Evolutionary conservation across 30 jellyfish, hydroid and myxozoan species (phyloP), one percentile per base, ranked within the genome.

Genomic region (Sanderia malayensis): DNA sequence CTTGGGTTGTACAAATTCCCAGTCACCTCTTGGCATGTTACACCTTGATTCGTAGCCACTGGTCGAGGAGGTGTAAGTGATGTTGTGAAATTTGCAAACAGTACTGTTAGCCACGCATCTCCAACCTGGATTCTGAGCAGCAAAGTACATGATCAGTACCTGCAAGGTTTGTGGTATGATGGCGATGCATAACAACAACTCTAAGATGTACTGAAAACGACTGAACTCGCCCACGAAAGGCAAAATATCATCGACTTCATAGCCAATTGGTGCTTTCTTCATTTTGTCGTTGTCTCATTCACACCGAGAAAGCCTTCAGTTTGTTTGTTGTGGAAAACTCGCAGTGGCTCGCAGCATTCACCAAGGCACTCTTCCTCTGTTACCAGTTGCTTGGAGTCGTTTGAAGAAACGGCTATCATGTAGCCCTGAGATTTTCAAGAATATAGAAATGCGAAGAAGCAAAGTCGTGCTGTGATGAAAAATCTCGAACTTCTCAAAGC

Each of bases 61-160:
- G 44, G 44, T 44, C 2, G 41, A 72, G 20, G 82, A 6, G 17
- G 73, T 11, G n/a, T 86, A 76, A 25, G 46, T 61, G 55, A 70
- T 86, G 33, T 6, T 41, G 10, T 75, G 71, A 15, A 41, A 64
- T 9, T 31, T 24, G 55, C 96, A 86, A 13, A 49, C 58, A 9
- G 92, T 58, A 70, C 96, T 86, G 83, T 86, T 86, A 44, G 68
- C 57, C 1, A 60, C 92, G 62, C 96, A 86, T 58, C 72, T 71
- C 96, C 96, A 86, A 0, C 87, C 77, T 7, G 96, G 87, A 58
- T 70, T 71, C 30, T 44, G 70, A 3, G 92, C 96, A 20, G 92
- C 89, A 57, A 86, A 86, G 52, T 86, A 86, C 95, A 83, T 83
- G 67, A 83, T 83, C 44, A 83, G 88, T 9, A 46, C 67, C 57